Conservation (phyloP, 1,140 invertebrate species). For the Hycleus cichorii region DNA sequence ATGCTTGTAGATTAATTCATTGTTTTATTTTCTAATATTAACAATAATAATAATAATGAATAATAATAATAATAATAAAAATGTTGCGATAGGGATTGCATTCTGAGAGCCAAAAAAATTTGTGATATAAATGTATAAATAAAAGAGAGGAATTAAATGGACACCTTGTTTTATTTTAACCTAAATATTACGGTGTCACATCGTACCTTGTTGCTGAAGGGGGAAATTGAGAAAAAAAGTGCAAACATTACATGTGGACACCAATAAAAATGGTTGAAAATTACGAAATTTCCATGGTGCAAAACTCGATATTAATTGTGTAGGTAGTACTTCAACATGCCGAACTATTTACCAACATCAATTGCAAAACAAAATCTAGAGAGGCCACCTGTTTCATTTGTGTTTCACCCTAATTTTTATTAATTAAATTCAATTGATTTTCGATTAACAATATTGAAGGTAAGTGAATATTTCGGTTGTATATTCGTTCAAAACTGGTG, state of each 20-base stretch:
- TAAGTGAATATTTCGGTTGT: no score
- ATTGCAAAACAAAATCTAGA: background rate
- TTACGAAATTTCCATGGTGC: background rate
- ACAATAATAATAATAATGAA: background rate
- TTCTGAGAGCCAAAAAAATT: slow-evolving; percentile 43
- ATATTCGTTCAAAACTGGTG: no score
- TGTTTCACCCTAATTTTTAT: no score
- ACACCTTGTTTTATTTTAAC: slow-evolving; percentile 30
- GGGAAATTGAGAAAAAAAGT: background rate
- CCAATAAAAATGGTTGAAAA: background rate
- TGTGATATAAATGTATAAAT: slow-evolving; percentile 43
- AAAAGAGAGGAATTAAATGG: slow-evolving; percentile 39
- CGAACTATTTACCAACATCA: slow-evolving; percentile 6
- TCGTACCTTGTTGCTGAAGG: background rate
- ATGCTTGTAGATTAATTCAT: slow-evolving; percentile 32
- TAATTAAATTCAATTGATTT: no score
- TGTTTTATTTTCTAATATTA: slow-evolving; percentile 34
- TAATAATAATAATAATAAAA: slow-evolving; percentile 18
- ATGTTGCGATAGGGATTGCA: slow-evolving; percentile 37
- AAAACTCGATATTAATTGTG: background rate
- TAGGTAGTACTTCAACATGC: slow-evolving; percentile 8
- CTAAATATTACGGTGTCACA: slow-evolving; percentile 4
- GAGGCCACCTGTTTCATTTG: slow-evolving; percentile 1
- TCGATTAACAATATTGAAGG: no score
- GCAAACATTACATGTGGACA: background rate